Evolutionary conservation across 1,140 invertebrate species (phyloP).

Genomic region (Drosophila aff.): DNA sequence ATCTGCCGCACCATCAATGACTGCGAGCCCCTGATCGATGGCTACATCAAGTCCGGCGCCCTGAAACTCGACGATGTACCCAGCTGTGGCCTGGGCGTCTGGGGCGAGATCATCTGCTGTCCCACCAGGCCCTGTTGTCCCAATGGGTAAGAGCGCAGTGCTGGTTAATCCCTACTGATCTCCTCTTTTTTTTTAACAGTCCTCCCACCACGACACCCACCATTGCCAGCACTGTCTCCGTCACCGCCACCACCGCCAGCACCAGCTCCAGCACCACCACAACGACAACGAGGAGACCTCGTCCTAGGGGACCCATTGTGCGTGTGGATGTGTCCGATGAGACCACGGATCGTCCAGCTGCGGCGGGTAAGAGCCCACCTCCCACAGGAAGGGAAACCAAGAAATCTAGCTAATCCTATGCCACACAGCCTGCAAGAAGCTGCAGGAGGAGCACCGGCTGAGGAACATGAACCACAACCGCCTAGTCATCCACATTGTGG

Average conservation of each 20-base stretch:
- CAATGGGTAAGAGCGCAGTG: conserved; percentile 9
- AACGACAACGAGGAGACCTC: background rate
- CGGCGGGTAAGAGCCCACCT: background rate
- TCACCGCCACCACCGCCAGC: background rate
- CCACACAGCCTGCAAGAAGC: conserved; percentile 45
- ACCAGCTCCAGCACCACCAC: background rate
- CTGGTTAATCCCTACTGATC: background rate
- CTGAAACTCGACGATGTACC: conserved; percentile 46
- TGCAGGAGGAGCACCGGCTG: conserved; percentile 6
- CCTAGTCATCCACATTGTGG: conserved; percentile 66
- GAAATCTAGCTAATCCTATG: background rate
- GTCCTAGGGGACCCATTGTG: background rate
- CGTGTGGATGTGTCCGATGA: conserved; percentile 18
- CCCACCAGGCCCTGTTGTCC: conserved; percentile 53
- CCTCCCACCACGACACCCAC: background rate
- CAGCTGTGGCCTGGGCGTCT: conserved; percentile 54
- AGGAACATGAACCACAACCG: background rate
- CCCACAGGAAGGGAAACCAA: background rate
- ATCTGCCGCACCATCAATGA: conserved; percentile 35
- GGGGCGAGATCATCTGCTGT: conserved; percentile 76
- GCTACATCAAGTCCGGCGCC: conserved; percentile 47
- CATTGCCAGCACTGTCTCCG: background rate
- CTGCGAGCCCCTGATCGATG: conserved; percentile 51
- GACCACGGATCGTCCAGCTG: conserved; percentile 12
- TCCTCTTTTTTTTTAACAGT: background rate